Evolutionary conservation across 2,113 vertebrate species (phyloP).

Genomic region (Tupaia chinensis): DNA sequence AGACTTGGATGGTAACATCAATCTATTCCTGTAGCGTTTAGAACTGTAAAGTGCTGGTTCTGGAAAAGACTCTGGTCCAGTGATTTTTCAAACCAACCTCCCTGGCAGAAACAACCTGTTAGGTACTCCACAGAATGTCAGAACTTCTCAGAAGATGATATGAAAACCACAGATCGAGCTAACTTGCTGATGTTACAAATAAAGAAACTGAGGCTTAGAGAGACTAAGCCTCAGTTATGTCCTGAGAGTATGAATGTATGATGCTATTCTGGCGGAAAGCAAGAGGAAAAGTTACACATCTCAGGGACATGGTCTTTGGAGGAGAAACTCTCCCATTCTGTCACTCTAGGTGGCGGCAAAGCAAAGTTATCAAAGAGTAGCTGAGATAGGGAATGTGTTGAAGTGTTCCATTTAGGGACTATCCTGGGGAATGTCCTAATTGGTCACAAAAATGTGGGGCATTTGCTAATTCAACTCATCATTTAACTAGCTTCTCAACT

Average conservation of each 20-base stretch:
- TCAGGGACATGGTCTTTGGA: not conserved
- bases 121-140: not conserved
- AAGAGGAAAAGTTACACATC: not conserved
- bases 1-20: not conserved
- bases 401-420: constrained; percentile 54
- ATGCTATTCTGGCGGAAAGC: not conserved
- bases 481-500: constrained; percentile 54
- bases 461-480: constrained; percentile 45
- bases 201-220: constrained; percentile 9
- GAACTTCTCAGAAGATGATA: constrained; percentile 1
- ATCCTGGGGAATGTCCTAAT: constrained; percentile 64
- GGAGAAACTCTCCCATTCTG: constrained; percentile 1
- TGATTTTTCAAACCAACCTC: not conserved
- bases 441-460: not conserved
- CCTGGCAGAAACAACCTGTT: not conserved
- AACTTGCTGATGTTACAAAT: not conserved
- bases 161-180: not conserved
- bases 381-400: constrained; percentile 24
- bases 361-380: constrained; percentile 11
- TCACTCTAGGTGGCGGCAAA: not conserved
- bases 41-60: not conserved
- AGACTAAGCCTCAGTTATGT: not conserved
- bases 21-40: not conserved
- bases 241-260: not conserved
- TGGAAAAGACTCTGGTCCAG: not conserved